Conservation (phyloP, 2,888 invertebrate species). For the Schizaphis graminum region DNA sequence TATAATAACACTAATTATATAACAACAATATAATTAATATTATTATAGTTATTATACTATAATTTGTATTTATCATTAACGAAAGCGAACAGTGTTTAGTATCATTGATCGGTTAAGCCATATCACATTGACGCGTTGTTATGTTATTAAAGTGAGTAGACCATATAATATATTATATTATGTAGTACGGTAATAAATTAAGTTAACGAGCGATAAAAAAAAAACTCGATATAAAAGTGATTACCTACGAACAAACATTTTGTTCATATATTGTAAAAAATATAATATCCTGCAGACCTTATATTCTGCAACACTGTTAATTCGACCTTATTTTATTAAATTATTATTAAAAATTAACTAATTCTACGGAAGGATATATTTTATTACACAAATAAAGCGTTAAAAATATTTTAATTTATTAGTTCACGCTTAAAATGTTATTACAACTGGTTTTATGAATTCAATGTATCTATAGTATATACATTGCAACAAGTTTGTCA, state of each 20-base stretch:
- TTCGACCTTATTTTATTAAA: neutral
- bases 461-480: neutral
- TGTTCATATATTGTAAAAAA: neutral
- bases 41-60: neutral
- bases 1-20: neutral
- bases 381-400: neutral
- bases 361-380: neutral
- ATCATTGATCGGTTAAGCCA: constrained; percentile 9
- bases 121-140: neutral
- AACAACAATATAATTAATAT: neutral
- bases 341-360: neutral
- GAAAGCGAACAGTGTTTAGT: neutral
- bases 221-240: neutral
- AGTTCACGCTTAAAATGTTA: neutral
- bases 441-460: neutral
- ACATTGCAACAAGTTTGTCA: neutral
- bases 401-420: neutral
- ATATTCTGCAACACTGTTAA: neutral
- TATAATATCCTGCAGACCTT: neutral
- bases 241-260: constrained; percentile 9
- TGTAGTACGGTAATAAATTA: neutral
- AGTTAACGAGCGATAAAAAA: constrained; percentile 9
- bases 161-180: neutral
- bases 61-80: neutral
- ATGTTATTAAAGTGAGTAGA: neutral